Conservation (phyloP, 2,797 vertebrate genomes). For the Paedocypris micromegethes region DNA sequence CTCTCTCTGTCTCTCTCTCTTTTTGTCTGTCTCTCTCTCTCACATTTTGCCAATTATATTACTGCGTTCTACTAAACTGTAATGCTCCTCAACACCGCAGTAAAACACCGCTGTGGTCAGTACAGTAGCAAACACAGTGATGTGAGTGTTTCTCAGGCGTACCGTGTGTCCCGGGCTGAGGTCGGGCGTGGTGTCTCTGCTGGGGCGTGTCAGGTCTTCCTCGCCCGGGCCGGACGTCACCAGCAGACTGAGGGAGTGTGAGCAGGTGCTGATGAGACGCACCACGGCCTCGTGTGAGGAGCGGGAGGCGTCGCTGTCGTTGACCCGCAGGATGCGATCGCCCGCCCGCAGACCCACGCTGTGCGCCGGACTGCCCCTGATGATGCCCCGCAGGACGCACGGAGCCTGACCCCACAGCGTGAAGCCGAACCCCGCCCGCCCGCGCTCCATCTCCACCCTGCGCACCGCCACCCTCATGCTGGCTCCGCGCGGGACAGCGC, state of each 20-base stretch:
- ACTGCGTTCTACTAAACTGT: no score
- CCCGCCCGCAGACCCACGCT: slow-evolving; percentile 84
- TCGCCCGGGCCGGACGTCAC: slow-evolving; percentile 77
- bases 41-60: no score
- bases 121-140: no score
- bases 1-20: no score
- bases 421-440: slow-evolving; percentile 89
- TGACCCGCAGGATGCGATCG: slow-evolving; percentile 82
- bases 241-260: slow-evolving; percentile 78
- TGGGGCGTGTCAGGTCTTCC: slow-evolving; percentile 70
- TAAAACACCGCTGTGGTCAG: no score
- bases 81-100: no score
- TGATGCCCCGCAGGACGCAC: slow-evolving; percentile 83
- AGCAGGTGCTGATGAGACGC: slow-evolving; percentile 84
- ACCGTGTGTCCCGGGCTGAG: slow-evolving; percentile 56
- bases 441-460: slow-evolving; percentile 80
- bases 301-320: slow-evolving; percentile 79
- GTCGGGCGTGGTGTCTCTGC: slow-evolving; percentile 67
- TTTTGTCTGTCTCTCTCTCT: no score
- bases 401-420: slow-evolving; percentile 88
- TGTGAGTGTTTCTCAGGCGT: no score
- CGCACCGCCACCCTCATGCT: slow-evolving; percentile 63
- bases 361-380: slow-evolving; percentile 86
- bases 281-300: slow-evolving; percentile 87
- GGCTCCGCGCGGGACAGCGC: no score